A percentile compares a stretch with the other conserved stretches of the same genome.
phyloP scores from a whole-genome alignment of 2,113 vertebrate genomes.

The Gnathonemus echidnorhynchus region DNA sequence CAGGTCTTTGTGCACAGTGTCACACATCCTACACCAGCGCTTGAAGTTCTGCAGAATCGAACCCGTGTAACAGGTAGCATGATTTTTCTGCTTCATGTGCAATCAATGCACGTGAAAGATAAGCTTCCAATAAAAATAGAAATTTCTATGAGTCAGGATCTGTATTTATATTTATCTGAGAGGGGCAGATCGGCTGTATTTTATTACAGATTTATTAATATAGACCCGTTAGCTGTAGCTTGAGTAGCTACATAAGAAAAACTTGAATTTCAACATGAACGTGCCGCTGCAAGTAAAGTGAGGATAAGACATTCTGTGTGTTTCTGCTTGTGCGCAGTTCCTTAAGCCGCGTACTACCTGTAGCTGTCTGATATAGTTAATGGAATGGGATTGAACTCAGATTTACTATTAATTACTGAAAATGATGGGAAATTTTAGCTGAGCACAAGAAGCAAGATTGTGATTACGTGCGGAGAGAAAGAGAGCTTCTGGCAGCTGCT shows the following conservation, averaged over 20 bases:
- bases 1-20: neutral
- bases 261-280: neutral
- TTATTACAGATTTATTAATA: constrained; percentile 13
- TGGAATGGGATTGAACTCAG: neutral
- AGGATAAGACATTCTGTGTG: neutral
- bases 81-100: neutral
- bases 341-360: neutral
- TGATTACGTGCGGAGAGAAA: constrained; percentile 6
- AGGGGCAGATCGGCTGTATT: neutral
- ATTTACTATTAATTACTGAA: neutral
- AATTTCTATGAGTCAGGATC: neutral
- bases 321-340: neutral
- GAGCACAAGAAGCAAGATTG: neutral
- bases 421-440: neutral
- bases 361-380: neutral
- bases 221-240: neutral
- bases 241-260: neutral
- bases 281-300: neutral
- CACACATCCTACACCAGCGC: neutral
- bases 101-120: neutral
- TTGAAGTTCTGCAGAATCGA: neutral
- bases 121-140: neutral
- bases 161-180: neutral
- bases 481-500: constrained; percentile 17
- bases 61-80: neutral